Conservation (phyloP, 35 echinoderm and acorn worm species). For the Diadema setosum region DNA sequence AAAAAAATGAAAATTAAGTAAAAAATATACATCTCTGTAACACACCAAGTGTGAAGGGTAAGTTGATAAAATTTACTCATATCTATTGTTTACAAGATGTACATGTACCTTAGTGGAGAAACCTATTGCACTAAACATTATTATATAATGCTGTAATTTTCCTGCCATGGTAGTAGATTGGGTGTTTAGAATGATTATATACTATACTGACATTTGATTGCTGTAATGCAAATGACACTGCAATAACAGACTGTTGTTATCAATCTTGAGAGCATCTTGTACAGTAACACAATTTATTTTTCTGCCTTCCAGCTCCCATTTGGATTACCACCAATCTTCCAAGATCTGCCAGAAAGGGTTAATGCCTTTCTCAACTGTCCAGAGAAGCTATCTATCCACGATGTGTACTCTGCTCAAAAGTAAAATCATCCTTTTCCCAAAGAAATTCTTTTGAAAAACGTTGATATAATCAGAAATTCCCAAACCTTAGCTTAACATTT, state of each 20-base stretch:
- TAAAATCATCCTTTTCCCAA: neutral
- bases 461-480: neutral
- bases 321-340: slow-evolving; percentile 75
- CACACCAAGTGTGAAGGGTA: no score
- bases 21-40: no score
- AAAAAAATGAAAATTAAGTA: no score
- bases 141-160: neutral
- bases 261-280: neutral
- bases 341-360: slow-evolving; percentile 27
- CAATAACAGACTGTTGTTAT: neutral
- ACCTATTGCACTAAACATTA: neutral
- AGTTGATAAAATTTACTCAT: no score
- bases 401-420: slow-evolving; percentile 52
- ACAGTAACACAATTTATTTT: neutral
- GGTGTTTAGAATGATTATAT: neutral
- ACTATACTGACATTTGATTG: neutral
- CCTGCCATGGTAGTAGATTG: neutral
- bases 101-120: no score
- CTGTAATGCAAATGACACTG: neutral
- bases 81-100: no score
- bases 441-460: neutral
- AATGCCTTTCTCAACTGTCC: slow-evolving; percentile 35
- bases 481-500: neutral
- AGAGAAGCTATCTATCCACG: slow-evolving; percentile 63
- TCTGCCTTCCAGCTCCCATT: slow-evolving; percentile 40